Evolutionary conservation across 1,140 invertebrate genomes (phyloP).

Genomic region (Maniola jurtina): DNA sequence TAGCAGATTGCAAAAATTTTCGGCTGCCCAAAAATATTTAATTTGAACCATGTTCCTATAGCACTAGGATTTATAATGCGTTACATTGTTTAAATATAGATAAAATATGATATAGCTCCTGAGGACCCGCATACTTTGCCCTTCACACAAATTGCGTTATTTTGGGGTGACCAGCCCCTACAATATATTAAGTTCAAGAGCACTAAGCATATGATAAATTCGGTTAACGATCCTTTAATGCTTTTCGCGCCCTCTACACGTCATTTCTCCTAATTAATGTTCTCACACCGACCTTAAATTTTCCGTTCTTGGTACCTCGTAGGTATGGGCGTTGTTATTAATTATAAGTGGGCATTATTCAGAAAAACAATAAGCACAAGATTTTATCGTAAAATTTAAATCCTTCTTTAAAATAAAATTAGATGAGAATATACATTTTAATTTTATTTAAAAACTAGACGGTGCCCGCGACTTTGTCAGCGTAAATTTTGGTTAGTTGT

Average conservation of each 20-base stretch:
- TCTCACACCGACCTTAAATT: conserved; percentile 14
- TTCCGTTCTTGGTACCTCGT: neutral
- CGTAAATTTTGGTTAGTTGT: too few relatives aligned
- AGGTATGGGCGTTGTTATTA: too few relatives aligned
- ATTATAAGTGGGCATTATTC: too few relatives aligned
- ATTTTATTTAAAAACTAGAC: too few relatives aligned
- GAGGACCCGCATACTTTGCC: conserved; percentile 61
- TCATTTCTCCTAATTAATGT: conserved; percentile 18
- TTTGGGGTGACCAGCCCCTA: conserved; percentile 46
- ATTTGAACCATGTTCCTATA: conserved; percentile 17
- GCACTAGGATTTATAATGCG: conserved; percentile 25
- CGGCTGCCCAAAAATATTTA: conserved; percentile 13
- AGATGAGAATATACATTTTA: too few relatives aligned
- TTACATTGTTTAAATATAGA: conserved; percentile 20
- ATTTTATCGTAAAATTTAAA: too few relatives aligned
- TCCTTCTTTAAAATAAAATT: too few relatives aligned
- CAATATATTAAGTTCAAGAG: conserved; percentile 32
- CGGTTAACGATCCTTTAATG: conserved; percentile 42
- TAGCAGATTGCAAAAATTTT: conserved; percentile 51
- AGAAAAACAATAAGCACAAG: too few relatives aligned
- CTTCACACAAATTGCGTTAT: conserved; percentile 48
- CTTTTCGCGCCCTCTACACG: conserved; percentile 26
- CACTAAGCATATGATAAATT: conserved; percentile 53
- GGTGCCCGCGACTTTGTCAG: too few relatives aligned
- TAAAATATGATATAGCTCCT: conserved; percentile 42